Evolutionary conservation across 1,140 invertebrate genomes (phyloP), one percentile per base, ranked within the genome.

Genomic region (Drosophila insularis): DNA sequence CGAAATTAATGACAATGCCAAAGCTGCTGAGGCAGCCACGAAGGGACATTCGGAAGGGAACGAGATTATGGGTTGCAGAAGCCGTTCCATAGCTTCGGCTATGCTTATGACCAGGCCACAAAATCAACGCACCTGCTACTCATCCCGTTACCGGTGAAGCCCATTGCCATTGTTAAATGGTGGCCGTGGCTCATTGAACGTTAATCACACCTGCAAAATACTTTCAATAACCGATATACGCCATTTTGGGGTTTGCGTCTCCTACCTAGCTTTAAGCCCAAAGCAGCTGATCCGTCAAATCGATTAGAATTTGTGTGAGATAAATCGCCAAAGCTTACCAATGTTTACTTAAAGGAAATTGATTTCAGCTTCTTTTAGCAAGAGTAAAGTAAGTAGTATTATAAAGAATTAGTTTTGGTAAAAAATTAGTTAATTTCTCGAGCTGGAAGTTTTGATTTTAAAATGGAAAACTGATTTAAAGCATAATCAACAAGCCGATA

Each of bases 141-240:
- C 17, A 50, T 21, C 43, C 23, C 2, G 14, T 39, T 53, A 3
- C 8, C 63, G 11, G 27, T 50, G 13, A 27, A 37, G 46, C 21
- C 40, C 39, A 69, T 35, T 40, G 23, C 40, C 43, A 37, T 27
- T 27, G 40, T 8, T 37, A 0, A 46, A 46, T 50, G 43, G 19
- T 53, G 35, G 40, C 35, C 59, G 50, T 58, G 43, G 31, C 46
- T 21, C 37, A 32, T 37, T 43, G 75, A 69, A 65, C 84, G 77
- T 89, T 89, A 89, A 89, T 84, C 80, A 80, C 84, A 89, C 80
- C 84, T 84, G 85, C 71, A 84, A 89, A 84, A 89, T 84, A 80
- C 80, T 89, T 89, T 89, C 84, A 89, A 89, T 84, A 89, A 89
- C 84, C 84, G 69, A 89, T 84, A 72, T 89, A 71, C 74, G 68